Evolutionary conservation across 2,888 invertebrate genomes (phyloP).

Genomic region (Meteorus cinctellus): DNA sequence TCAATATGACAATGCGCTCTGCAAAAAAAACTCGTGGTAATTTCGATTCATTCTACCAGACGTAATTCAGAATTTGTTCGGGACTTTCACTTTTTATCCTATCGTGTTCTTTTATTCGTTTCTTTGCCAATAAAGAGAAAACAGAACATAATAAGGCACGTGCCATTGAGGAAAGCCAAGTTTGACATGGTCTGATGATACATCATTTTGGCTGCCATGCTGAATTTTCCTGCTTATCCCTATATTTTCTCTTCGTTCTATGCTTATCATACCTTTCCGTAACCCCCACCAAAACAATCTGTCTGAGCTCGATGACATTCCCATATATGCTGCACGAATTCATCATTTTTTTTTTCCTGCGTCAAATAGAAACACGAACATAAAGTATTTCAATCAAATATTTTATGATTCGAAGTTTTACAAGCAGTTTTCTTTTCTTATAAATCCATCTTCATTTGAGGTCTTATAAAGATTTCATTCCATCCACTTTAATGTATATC

Average conservation of each 20-base stretch:
- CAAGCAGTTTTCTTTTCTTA: neutral
- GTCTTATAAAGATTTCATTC: neutral
- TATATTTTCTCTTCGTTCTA: neutral
- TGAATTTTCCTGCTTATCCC: neutral
- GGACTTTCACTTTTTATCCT: neutral
- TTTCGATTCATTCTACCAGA: neutral
- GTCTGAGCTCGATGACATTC: constrained; percentile 1
- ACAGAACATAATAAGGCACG: neutral
- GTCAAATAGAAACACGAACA: neutral
- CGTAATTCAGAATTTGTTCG: neutral
- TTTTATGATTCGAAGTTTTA: neutral
- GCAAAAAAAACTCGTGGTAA: neutral
- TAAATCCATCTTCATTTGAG: neutral
- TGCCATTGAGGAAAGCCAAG: neutral
- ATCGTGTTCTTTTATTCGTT: neutral
- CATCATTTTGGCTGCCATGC: neutral
- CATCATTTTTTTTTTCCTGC: neutral
- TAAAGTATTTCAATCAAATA: constrained; percentile 6
- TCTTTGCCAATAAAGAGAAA: neutral
- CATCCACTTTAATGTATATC: neutral
- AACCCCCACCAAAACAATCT: neutral
- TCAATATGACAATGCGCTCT: neutral
- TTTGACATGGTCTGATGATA: constrained; percentile 5
- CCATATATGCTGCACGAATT: neutral
- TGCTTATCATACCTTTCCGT: neutral